Conservation (phyloP, 2,113 vertebrate species). For the Osmerus mordax region DNA sequence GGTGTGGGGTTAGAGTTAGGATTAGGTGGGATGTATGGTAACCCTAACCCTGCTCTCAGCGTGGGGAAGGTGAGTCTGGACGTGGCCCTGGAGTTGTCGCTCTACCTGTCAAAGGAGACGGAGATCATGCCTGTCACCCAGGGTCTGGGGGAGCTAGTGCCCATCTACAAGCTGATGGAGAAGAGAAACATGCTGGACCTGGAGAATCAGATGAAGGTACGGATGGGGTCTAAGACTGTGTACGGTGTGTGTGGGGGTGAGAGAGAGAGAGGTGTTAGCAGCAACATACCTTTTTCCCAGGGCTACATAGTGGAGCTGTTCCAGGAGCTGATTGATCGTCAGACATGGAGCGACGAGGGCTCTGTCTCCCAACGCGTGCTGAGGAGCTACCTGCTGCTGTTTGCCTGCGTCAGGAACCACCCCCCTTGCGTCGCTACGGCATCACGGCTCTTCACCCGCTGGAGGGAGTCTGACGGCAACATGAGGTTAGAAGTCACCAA, state of each 20-base stretch:
- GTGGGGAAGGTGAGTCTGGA: slow-evolving; percentile 78
- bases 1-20: too few species aligned
- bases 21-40: too few species aligned
- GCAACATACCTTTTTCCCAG: slow-evolving; percentile 54
- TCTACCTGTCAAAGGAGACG: slow-evolving; percentile 82
- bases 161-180: slow-evolving; percentile 88
- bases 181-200: slow-evolving; percentile 76
- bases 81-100: slow-evolving; percentile 82
- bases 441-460: slow-evolving; percentile 70
- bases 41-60: slow-evolving; percentile 55
- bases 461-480: slow-evolving; percentile 79
- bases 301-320: slow-evolving; percentile 80
- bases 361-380: slow-evolving; percentile 77
- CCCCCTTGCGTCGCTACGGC: slow-evolving; percentile 78
- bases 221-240: neutral
- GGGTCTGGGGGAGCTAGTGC: slow-evolving; percentile 80
- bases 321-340: slow-evolving; percentile 76
- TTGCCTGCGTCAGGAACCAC: slow-evolving; percentile 76
- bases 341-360: slow-evolving; percentile 82
- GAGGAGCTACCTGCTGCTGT: slow-evolving; percentile 75
- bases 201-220: slow-evolving; percentile 77
- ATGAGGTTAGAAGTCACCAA: slow-evolving; percentile 72
- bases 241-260: too few species aligned
- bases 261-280: neutral
- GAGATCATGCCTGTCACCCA: slow-evolving; percentile 83